phyloP scores from a whole-genome alignment of 1,140 invertebrate genomes.

The Neuroterus valhalla region DNA sequence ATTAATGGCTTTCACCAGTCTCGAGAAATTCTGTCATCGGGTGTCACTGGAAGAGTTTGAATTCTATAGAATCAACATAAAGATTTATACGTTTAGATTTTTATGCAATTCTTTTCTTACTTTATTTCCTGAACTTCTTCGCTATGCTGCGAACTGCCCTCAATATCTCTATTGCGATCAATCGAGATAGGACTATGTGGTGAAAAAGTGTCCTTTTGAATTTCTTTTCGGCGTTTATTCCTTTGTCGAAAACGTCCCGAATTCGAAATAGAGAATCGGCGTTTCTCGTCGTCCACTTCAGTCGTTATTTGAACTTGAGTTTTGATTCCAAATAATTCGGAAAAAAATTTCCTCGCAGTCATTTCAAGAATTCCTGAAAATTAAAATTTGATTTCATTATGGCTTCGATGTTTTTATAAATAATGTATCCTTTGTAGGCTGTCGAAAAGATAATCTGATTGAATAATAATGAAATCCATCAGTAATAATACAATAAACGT shows the following conservation, averaged over 20 bases:
- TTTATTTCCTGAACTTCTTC: conserved; percentile 2
- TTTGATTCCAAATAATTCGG: conserved; percentile 36
- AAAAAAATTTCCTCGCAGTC: conserved; percentile 38
- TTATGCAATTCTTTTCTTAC: neutral
- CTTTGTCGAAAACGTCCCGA: conserved; percentile 43
- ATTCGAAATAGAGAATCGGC: conserved; percentile 42
- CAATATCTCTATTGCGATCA: neutral
- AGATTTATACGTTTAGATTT: neutral
- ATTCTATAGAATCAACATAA: neutral
- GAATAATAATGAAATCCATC: too few species aligned
- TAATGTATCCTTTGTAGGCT: too few species aligned
- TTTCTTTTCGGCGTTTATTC: conserved; percentile 35
- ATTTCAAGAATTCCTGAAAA: neutral
- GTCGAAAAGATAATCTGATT: too few species aligned
- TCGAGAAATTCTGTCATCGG: neutral
- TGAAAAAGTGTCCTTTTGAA: conserved; percentile 34
- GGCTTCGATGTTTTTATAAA: too few species aligned
- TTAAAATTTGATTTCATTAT: too few species aligned
- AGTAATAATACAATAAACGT: too few species aligned
- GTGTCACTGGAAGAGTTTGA: neutral
- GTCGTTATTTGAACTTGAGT: conserved; percentile 38
- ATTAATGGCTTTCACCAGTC: neutral
- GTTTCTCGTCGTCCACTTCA: conserved; percentile 35
- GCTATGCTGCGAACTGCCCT: conserved; percentile 2
- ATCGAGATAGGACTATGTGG: neutral